Conservation (phyloP, 2,797 vertebrate species). For the Gadopsis bispinosus region DNA sequence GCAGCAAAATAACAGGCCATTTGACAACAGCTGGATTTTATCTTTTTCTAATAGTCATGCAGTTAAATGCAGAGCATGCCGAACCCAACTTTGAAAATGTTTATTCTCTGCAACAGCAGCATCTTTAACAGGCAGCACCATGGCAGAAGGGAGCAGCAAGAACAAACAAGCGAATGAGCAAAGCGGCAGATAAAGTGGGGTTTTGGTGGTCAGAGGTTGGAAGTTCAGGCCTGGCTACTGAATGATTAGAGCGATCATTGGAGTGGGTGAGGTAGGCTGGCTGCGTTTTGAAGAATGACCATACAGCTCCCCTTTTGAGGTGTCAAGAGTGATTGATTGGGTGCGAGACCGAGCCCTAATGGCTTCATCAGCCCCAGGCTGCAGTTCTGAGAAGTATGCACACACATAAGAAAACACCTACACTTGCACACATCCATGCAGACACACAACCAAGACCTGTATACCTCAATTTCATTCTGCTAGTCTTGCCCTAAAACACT, state of each 20-base stretch:
- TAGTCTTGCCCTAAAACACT: conserved; percentile 56
- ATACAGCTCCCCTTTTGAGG: conserved; percentile 74
- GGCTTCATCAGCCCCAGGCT: conserved; percentile 84
- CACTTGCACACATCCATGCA: background rate
- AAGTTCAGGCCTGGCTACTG: conserved; percentile 68
- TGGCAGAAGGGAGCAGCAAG: background rate
- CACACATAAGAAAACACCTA: conserved; percentile 21
- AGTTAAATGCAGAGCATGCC: background rate
- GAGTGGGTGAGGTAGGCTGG: conserved; percentile 73
- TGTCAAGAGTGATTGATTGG: conserved; percentile 87
- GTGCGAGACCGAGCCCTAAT: conserved; percentile 79
- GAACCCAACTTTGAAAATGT: background rate
- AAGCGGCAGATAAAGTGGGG: conserved; percentile 15
- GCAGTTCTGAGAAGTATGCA: conserved; percentile 30
- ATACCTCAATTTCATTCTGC: conserved; percentile 79
- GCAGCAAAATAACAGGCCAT: background rate
- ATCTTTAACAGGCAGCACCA: background rate
- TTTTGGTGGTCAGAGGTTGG: conserved; percentile 45
- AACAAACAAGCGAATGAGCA: conserved; percentile 35
- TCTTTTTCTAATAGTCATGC: background rate
- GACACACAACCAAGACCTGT: conserved; percentile 25
- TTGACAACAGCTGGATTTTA: background rate
- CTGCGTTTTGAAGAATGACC: conserved; percentile 82
- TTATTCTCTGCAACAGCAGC: background rate
- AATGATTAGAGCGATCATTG: conserved; percentile 82